Percentiles rank a stretch among this genome's conserved stretches.
These are phyloP conservation scores for Pleuronectes platessa DNA, from an alignment of 2,113 vertebrate genomes.

Conservation along the genomic window DNA sequence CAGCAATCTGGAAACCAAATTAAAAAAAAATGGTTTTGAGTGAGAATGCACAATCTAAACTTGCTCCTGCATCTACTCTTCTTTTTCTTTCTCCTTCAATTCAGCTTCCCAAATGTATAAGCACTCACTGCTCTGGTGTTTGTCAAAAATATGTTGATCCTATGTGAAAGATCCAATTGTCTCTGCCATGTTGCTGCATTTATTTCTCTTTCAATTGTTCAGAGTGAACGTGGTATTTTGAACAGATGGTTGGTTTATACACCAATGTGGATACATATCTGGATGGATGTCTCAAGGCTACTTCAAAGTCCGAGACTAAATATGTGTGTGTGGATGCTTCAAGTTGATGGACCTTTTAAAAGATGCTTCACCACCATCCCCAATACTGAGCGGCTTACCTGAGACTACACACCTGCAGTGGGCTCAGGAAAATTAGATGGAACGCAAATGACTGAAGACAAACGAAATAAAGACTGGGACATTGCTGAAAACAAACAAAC, in stretches of 20 bases:
- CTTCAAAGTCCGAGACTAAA: constrained; percentile 36
- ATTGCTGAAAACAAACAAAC: constrained; percentile 32
- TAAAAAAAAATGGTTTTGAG: neutral
- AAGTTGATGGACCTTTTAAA: constrained; percentile 16
- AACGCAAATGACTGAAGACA: constrained; percentile 22
- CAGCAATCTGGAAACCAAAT: constrained; percentile 4
- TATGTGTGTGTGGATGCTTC: constrained; percentile 4
- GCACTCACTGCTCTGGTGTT: constrained; percentile 18
- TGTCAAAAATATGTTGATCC: neutral
- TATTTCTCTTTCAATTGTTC: constrained; percentile 9
- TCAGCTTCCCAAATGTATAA: neutral
- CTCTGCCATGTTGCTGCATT: constrained; percentile 23
- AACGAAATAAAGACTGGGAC: constrained; percentile 28
- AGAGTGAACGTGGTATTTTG: constrained; percentile 17
- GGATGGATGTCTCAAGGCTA: constrained; percentile 33
- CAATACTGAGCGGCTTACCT: constrained; percentile 30
- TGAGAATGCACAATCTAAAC: neutral
- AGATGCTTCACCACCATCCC: constrained; percentile 3
- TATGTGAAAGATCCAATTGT: constrained; percentile 10
- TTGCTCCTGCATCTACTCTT: neutral
- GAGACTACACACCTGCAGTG: constrained; percentile 19
- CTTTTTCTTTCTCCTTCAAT: neutral
- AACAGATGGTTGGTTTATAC: constrained; percentile 22
- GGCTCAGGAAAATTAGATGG: constrained; percentile 15
- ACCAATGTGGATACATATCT: neutral